phyloP scores from a whole-genome alignment of 2,797 vertebrate genomes.

The Crax fasciolata region DNA sequence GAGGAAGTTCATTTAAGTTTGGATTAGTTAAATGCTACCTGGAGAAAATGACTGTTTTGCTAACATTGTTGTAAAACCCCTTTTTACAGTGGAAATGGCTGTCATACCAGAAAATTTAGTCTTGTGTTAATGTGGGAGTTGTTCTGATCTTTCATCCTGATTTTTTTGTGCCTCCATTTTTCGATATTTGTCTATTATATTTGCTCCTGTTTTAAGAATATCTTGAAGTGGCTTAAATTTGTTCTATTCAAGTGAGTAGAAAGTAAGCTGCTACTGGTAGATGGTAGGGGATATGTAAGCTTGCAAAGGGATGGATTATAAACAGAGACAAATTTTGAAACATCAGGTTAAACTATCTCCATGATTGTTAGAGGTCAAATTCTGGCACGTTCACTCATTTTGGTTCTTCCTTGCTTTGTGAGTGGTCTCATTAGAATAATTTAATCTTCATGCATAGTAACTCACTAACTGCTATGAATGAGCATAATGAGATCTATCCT shows the following conservation, averaged over 20 bases:
- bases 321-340: background rate
- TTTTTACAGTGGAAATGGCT: background rate
- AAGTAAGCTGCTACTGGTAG: background rate
- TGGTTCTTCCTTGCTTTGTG: background rate
- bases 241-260: background rate
- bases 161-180: background rate
- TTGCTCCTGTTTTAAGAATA: background rate
- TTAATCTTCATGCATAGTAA: background rate
- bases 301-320: background rate
- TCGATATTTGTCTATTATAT: background rate
- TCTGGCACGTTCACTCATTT: background rate
- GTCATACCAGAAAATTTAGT: background rate
- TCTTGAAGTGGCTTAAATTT: background rate
- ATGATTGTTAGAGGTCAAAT: background rate
- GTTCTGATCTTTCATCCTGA: background rate
- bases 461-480: background rate
- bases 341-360: background rate
- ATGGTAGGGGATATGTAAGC: background rate
- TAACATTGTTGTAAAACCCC: background rate
- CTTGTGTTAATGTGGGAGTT: background rate
- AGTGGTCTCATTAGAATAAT: constrained; percentile 32
- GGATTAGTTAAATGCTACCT: background rate
- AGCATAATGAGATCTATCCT: background rate
- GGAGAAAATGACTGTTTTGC: background rate
- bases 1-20: background rate